A percentile compares a stretch with the other conserved stretches of the same genome.
Conservation (phyloP, 2,888 invertebrate species). For the Ligdia adustata region DNA sequence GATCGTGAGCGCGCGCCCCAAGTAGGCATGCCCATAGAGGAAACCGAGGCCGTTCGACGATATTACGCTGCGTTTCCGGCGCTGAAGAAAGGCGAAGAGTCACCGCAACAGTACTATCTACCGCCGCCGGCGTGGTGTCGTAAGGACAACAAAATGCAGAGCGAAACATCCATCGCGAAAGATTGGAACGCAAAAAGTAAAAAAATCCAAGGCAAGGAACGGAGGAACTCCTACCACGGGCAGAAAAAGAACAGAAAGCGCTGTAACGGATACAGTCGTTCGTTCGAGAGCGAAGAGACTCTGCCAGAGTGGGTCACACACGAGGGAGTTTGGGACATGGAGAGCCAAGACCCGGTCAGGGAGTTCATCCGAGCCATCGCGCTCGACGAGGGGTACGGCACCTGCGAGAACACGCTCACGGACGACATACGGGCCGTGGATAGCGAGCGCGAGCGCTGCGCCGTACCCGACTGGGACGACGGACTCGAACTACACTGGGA, state of each 20-base stretch:
- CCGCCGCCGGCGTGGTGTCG: constrained; percentile 78
- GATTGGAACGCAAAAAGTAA: constrained; percentile 70
- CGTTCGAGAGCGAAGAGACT: constrained; percentile 69
- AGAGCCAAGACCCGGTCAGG: constrained; percentile 74
- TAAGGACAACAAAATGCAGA: constrained; percentile 72
- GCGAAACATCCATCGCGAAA: constrained; percentile 61
- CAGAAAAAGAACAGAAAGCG: constrained; percentile 68
- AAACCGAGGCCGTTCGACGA: constrained; percentile 88
- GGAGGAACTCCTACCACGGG: constrained; percentile 72
- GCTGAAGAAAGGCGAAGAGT: constrained; percentile 80
- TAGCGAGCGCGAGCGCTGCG: constrained; percentile 56
- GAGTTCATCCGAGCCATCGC: constrained; percentile 78
- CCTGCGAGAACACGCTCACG: constrained; percentile 76
- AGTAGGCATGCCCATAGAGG: constrained; percentile 80
- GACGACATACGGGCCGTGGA: constrained; percentile 68
- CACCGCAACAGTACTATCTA: constrained; percentile 71
- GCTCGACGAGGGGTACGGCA: constrained; percentile 79
- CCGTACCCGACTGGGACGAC: constrained; percentile 58
- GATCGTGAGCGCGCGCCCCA: constrained; percentile 67
- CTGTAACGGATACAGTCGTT: constrained; percentile 70
- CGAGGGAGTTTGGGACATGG: constrained; percentile 80
- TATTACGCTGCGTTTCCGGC: constrained; percentile 92
- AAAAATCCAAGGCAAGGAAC: constrained; percentile 67
- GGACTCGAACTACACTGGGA: constrained; percentile 51
- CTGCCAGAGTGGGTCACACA: constrained; percentile 83